These are phyloP conservation scores for Melanophora roralis DNA, from an alignment of 2,888 invertebrate species.

Conservation along the genomic window DNA sequence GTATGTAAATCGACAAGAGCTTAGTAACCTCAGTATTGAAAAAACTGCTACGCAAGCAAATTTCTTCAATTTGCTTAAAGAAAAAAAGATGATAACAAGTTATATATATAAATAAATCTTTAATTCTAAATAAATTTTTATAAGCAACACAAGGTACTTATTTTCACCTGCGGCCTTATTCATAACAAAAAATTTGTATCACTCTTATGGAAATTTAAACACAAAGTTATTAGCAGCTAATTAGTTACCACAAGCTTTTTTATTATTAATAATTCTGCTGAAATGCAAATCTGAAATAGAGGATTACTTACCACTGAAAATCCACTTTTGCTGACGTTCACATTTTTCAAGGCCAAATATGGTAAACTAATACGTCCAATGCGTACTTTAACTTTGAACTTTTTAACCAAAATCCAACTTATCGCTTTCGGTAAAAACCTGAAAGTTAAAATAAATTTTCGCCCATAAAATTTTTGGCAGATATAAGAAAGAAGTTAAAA, in stretches of 20 bases:
- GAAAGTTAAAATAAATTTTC: slow-evolving; percentile 21
- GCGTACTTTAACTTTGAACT: slow-evolving; percentile 86
- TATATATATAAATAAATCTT: too few species aligned
- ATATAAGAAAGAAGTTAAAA: slow-evolving; percentile 67
- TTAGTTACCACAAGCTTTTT: too few species aligned
- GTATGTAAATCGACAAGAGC: slow-evolving; percentile 87
- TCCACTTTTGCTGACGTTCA: slow-evolving; percentile 87
- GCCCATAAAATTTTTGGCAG: slow-evolving; percentile 64
- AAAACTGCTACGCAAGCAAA: slow-evolving; percentile 90
- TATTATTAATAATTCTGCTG: too few species aligned
- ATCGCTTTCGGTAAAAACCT: slow-evolving; percentile 88
- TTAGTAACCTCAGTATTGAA: slow-evolving; percentile 93
- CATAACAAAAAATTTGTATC: too few species aligned
- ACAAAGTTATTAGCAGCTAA: too few species aligned
- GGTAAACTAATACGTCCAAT: slow-evolving; percentile 90
- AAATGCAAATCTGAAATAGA: too few species aligned
- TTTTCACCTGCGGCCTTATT: too few species aligned
- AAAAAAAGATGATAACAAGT: neutral
- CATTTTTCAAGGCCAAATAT: slow-evolving; percentile 86
- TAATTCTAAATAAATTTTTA: too few species aligned
- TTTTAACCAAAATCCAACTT: slow-evolving; percentile 88
- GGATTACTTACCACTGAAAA: slow-evolving; percentile 83
- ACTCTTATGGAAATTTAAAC: too few species aligned
- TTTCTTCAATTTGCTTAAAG: slow-evolving; percentile 87
- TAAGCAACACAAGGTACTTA: too few species aligned